Conservation (phyloP, 2,888 invertebrate species). For the Ditula angustiorana region DNA sequence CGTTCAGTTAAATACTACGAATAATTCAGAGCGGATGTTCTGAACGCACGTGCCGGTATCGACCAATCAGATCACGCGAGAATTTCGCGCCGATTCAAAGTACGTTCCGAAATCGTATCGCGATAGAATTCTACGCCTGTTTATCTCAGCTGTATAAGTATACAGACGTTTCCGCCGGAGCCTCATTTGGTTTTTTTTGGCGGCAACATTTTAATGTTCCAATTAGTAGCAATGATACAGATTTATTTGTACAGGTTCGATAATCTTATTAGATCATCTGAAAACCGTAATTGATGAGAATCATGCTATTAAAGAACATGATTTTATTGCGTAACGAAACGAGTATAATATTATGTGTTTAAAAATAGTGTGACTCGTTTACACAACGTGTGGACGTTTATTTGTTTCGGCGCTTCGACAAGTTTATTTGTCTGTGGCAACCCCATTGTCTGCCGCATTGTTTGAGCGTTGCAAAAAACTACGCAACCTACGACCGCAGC, state of each 20-base stretch:
- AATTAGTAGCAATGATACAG: slow-evolving; percentile 74
- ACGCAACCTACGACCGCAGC: slow-evolving; percentile 36
- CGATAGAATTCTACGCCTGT: slow-evolving; percentile 65
- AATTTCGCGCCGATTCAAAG: slow-evolving; percentile 62
- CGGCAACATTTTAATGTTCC: slow-evolving; percentile 51
- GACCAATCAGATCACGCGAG: slow-evolving; percentile 57
- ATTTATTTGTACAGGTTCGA: slow-evolving; percentile 59
- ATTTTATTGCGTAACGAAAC: slow-evolving; percentile 32
- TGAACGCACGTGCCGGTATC: slow-evolving; percentile 61
- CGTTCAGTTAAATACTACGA: slow-evolving; percentile 47
- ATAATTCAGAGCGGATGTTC: slow-evolving; percentile 53
- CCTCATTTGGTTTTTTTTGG: slow-evolving; percentile 54
- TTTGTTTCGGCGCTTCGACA: slow-evolving; percentile 32
- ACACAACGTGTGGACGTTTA: slow-evolving; percentile 23
- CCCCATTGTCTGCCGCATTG: slow-evolving; percentile 41
- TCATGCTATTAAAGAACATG: slow-evolving; percentile 26
- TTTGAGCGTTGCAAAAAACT: slow-evolving; percentile 37
- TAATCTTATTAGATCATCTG: slow-evolving; percentile 56
- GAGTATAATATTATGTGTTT: background rate
- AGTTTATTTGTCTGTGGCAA: slow-evolving; percentile 42
- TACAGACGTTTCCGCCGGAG: slow-evolving; percentile 69
- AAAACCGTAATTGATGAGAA: slow-evolving; percentile 41
- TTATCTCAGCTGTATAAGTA: slow-evolving; percentile 54
- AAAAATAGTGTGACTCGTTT: slow-evolving; percentile 16
- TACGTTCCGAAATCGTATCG: slow-evolving; percentile 53